phyloP scores from a whole-genome alignment of 2,888 invertebrate genomes.

The Diplolepis rosae region DNA sequence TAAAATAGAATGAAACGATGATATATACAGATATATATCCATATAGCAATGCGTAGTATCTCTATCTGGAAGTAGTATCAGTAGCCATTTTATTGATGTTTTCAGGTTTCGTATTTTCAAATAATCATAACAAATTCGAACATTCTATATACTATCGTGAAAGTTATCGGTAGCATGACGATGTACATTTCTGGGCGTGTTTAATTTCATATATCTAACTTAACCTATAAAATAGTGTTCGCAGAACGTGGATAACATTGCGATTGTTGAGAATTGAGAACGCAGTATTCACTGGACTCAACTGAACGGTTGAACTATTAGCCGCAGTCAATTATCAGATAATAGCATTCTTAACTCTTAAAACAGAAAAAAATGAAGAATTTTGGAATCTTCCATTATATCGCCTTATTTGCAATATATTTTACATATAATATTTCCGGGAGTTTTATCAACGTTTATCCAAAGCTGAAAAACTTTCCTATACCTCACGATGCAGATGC shows the following conservation, averaged over 20 bases:
- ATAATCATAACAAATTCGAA: too few relatives aligned
- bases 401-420: neutral
- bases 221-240: neutral
- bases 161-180: neutral
- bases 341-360: neutral
- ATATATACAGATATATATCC: too few relatives aligned
- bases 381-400: neutral
- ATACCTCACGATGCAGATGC: constrained; percentile 49
- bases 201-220: neutral
- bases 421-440: neutral
- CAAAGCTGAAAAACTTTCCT: constrained; percentile 58
- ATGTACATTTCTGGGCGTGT: neutral
- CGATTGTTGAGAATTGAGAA: too few relatives aligned
- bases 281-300: too few relatives aligned
- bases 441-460: constrained; percentile 58
- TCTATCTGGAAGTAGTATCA: too few relatives aligned
- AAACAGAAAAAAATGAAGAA: neutral
- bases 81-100: too few relatives aligned
- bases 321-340: neutral
- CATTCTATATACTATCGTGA: too few relatives aligned
- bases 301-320: too few relatives aligned
- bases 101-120: too few relatives aligned
- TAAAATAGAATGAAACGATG: too few relatives aligned
- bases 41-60: too few relatives aligned
- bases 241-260: too few relatives aligned